phyloP scores from a whole-genome alignment of 92 coral and sea anemone species.

The Umimayanthus kanabou region DNA sequence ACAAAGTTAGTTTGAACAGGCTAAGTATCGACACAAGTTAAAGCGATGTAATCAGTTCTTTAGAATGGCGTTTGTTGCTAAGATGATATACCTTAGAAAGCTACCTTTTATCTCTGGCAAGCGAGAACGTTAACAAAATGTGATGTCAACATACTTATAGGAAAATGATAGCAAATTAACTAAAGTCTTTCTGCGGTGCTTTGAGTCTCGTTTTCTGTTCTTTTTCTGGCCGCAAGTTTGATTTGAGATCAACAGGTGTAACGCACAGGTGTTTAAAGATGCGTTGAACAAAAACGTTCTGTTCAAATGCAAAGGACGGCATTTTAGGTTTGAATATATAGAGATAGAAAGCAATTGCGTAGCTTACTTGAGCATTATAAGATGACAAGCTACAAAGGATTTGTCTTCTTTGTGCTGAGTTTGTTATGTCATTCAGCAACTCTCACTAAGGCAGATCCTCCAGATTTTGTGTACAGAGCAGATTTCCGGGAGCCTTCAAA shows the following conservation, averaged over 20 bases:
- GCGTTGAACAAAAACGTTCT: background rate
- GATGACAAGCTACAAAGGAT: background rate
- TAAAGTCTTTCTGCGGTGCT: background rate
- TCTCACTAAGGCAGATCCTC: background rate
- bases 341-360: background rate
- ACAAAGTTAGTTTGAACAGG: no score
- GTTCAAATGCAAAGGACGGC: background rate
- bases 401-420: background rate
- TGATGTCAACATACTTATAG: no score
- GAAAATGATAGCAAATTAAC: no score
- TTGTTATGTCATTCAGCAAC: background rate
- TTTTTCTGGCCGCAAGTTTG: background rate
- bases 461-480: background rate
- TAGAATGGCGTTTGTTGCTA: background rate
- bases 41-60: background rate
- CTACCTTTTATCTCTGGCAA: no score
- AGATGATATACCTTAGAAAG: background rate
- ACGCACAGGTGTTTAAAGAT: background rate
- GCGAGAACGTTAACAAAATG: background rate
- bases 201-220: background rate
- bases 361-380: background rate
- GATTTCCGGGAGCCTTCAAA: slow-evolving; percentile 4
- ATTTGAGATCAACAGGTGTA: background rate
- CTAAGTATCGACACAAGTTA: no score
- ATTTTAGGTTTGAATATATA: no score